Base-by-base conservation (phyloP, 2,888 invertebrate species). In the Eurois occulta region DNA sequence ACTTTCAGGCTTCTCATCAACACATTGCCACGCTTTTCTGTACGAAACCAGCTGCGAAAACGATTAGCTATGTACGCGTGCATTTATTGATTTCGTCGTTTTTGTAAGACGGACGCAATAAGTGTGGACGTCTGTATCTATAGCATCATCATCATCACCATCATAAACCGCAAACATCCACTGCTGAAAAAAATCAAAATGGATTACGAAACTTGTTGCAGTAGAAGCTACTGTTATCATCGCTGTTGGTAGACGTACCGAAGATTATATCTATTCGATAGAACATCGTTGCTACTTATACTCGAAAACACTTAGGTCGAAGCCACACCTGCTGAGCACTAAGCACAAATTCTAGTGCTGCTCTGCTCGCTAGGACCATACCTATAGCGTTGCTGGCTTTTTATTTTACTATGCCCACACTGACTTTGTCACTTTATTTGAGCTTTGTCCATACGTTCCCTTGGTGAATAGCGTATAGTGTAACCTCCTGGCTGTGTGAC, bases 21-120 rank as follows among this genome's bases (percentile, higher is more conserved):
- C 32, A 58, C 32, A 72, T 52, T 35, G 11, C 11, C 18, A 43
- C 13, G 48, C 24, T 43, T 72, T 48, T n/a, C 32, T 48, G 21
- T 48, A 71, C 16, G 10, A 70, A 41, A 21, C 16, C 0, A 60
- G 13, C 24, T 35, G 24, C 11, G 8, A 16, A 16, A n/a, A 48
- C 18, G 10, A 10, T 11, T 52, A 5, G 24, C 21, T 74, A 74
- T 7, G 18, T 16, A 75, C 35, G 76, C 7, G 13, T 13, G 24
- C 46, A n/a, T 21, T 74, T 21, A 35, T 52, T 77, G 35, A 6
- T 28, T 78, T 77, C 41, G 32, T 77, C 21, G 13, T 11, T 32
- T 10, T n/a, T 1, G 16, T 74, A 24, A 55, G 32, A 75, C 41
- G 41, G 13, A 74, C 21, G 6, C 32, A 55, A 55, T 55, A 6